These are phyloP conservation scores for Diceros bicornis DNA, from an alignment of 2,797 vertebrate genomes.

Conservation along the genomic window DNA sequence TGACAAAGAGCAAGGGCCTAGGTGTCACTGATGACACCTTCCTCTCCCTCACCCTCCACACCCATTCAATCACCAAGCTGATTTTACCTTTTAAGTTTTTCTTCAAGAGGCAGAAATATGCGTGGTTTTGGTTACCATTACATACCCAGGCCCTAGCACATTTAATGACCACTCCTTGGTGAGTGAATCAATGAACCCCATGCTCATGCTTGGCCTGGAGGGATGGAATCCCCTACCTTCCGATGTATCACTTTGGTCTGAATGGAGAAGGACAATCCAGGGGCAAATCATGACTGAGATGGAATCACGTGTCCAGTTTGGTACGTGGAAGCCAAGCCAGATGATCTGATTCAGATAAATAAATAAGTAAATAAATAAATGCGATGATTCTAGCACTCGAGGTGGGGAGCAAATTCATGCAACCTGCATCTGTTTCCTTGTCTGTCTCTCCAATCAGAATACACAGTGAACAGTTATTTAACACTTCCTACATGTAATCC, in stretches of 20 bases:
- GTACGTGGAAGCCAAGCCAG: neutral
- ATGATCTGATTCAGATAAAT: neutral
- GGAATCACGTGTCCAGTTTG: neutral
- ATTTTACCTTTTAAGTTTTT: neutral
- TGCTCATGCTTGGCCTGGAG: neutral
- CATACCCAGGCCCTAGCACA: neutral
- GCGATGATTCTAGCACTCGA: neutral
- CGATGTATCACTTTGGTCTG: neutral
- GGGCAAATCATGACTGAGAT: neutral
- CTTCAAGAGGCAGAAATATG: neutral
- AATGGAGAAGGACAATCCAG: neutral
- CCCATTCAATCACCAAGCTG: neutral
- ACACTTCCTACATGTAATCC: neutral
- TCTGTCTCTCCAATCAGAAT: neutral
- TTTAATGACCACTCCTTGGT: accelerated
- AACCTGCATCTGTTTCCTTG: neutral
- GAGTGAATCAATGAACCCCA: neutral
- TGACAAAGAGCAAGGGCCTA: neutral
- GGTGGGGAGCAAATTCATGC: neutral
- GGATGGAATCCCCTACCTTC: no score
- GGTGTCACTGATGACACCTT: neutral
- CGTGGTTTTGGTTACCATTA: neutral
- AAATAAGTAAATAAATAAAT: neutral
- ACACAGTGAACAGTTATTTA: neutral
- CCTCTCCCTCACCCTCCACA: neutral